phyloP scores from a whole-genome alignment of 2,113 vertebrate genomes.

The Bubalus kerabau region DNA sequence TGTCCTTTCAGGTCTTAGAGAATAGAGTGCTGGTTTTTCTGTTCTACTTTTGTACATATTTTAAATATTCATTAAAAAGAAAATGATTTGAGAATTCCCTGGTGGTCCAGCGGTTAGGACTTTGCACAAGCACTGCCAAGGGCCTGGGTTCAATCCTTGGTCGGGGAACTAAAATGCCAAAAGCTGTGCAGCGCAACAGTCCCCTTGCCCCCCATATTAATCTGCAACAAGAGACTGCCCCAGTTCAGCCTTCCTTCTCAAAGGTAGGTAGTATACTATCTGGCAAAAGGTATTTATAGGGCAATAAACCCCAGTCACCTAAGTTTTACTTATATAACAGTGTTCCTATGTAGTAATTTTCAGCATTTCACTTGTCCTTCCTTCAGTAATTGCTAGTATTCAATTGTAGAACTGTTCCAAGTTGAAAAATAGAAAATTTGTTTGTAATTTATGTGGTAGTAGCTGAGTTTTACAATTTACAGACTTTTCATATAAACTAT shows the following conservation, averaged over 20 bases:
- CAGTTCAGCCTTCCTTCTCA: neutral
- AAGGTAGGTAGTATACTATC: neutral
- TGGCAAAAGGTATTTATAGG: neutral
- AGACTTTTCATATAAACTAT: neutral
- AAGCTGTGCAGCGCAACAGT: neutral
- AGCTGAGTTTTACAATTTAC: neutral
- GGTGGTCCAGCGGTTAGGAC: neutral
- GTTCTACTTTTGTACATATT: neutral
- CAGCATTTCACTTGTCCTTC: neutral
- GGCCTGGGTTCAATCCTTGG: neutral
- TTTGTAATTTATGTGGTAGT: neutral
- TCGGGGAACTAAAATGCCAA: neutral
- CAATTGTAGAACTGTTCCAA: neutral
- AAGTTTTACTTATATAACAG: neutral
- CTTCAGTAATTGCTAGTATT: neutral
- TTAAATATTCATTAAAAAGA: conserved; percentile 9
- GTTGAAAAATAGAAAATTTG: neutral
- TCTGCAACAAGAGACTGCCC: neutral
- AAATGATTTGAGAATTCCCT: neutral
- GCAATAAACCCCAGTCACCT: neutral
- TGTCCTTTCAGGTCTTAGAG: neutral
- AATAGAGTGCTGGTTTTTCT: neutral
- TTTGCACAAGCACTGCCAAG: neutral
- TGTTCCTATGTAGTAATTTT: neutral
- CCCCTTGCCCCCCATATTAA: neutral